Percentiles rank a stretch among this genome's conserved stretches.
Conservation (phyloP, 2,888 invertebrate species). For the Cephalotes varians region DNA sequence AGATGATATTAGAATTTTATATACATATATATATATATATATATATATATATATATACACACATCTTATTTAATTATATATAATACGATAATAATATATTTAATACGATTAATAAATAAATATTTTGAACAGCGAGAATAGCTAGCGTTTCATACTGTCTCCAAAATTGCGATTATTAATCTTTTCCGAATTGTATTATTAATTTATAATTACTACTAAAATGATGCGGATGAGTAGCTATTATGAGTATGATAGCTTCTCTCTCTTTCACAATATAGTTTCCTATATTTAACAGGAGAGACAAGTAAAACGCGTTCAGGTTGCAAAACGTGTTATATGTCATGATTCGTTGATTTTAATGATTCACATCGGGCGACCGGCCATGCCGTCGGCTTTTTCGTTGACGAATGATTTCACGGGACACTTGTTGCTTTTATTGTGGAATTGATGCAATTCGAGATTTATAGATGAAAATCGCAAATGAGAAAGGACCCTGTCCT, state of each 20-base stretch:
- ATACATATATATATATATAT: no score
- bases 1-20: background rate
- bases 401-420: slow-evolving; percentile 68
- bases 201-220: no score
- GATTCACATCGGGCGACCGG: background rate
- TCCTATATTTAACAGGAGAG: background rate
- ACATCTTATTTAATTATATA: no score
- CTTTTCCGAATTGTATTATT: background rate
- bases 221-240: background rate
- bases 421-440: slow-evolving; percentile 70
- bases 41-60: no score
- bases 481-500: background rate
- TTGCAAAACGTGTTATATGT: background rate
- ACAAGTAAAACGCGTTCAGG: background rate
- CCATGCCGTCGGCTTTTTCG: slow-evolving; percentile 27
- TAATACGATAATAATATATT: background rate
- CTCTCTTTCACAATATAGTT: no score
- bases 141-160: background rate
- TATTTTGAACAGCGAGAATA: background rate
- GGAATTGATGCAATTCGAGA: background rate
- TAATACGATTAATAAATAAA: background rate
- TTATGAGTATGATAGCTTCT: no score
- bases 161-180: background rate
- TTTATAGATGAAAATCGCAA: background rate
- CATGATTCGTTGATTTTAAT: slow-evolving; percentile 3